These are phyloP conservation scores for Tympanoctomys barrerae DNA, from an alignment of 2,797 vertebrate species.

Conservation along the genomic window DNA sequence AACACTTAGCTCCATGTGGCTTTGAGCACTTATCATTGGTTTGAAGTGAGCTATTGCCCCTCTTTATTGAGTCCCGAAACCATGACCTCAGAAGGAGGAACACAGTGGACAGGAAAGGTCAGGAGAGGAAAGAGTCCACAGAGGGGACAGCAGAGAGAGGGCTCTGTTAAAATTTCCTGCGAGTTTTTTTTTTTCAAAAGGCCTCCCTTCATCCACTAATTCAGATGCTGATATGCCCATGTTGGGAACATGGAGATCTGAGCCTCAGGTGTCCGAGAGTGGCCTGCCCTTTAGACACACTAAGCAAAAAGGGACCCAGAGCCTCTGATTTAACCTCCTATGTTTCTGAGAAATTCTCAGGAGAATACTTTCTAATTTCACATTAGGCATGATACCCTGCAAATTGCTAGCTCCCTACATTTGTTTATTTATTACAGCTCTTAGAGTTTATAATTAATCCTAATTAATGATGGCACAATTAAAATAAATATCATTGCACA, in stretches of 20 bases:
- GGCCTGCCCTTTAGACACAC: background rate
- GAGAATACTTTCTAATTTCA: slow-evolving; percentile 39
- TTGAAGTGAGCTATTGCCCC: background rate
- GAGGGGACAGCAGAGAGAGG: background rate
- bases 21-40: background rate
- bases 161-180: background rate
- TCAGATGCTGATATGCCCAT: background rate
- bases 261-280: background rate
- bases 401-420: slow-evolving; percentile 13
- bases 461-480: slow-evolving; percentile 48
- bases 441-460: slow-evolving; percentile 58
- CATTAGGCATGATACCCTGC: background rate
- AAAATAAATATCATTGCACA: slow-evolving; percentile 19
- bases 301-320: background rate
- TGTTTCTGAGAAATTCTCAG: background rate
- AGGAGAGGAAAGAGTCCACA: background rate
- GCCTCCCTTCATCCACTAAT: background rate
- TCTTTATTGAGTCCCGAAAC: slow-evolving; percentile 25
- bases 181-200: background rate
- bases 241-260: background rate
- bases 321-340: background rate
- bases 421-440: slow-evolving; percentile 30
- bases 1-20: background rate
- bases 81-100: background rate
- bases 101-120: background rate